Conservation (phyloP, 2,888 invertebrate species). For the Archips xylosteana region DNA sequence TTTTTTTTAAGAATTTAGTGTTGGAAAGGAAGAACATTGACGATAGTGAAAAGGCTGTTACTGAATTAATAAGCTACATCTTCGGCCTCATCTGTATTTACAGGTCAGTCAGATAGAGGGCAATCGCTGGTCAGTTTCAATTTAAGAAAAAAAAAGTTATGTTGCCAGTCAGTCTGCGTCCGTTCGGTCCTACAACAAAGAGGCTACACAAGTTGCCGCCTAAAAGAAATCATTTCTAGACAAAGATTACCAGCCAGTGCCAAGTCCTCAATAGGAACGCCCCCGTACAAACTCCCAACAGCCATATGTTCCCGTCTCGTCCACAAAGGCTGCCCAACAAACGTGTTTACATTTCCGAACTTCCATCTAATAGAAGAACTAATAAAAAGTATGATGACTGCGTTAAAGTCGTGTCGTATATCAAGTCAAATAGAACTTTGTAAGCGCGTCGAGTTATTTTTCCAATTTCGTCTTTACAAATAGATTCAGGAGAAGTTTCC, state of each 20-base stretch:
- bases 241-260: neutral
- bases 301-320: constrained; percentile 28
- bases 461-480: constrained; percentile 64
- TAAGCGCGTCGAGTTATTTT: constrained; percentile 58
- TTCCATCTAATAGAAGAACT: constrained; percentile 33
- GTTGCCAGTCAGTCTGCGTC: neutral
- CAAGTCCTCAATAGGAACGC: constrained; percentile 8
- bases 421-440: constrained; percentile 55
- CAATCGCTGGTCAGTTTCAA: too few relatives aligned
- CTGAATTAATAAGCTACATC: too few relatives aligned
- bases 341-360: constrained; percentile 39
- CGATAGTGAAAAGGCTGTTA: too few relatives aligned
- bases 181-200: neutral
- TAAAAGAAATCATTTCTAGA: neutral
- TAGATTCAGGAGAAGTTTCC: constrained; percentile 63
- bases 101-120: too few relatives aligned
- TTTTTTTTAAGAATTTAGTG: too few relatives aligned
- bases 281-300: constrained; percentile 31
- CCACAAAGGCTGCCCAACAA: constrained; percentile 25
- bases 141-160: neutral
- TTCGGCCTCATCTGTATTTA: too few relatives aligned
- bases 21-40: too few relatives aligned
- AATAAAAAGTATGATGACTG: constrained; percentile 41
- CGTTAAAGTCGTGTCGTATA: constrained; percentile 50
- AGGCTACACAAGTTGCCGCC: neutral